Conservation (phyloP, 2,888 invertebrate genomes). For the Cerceris rybyensis region DNA sequence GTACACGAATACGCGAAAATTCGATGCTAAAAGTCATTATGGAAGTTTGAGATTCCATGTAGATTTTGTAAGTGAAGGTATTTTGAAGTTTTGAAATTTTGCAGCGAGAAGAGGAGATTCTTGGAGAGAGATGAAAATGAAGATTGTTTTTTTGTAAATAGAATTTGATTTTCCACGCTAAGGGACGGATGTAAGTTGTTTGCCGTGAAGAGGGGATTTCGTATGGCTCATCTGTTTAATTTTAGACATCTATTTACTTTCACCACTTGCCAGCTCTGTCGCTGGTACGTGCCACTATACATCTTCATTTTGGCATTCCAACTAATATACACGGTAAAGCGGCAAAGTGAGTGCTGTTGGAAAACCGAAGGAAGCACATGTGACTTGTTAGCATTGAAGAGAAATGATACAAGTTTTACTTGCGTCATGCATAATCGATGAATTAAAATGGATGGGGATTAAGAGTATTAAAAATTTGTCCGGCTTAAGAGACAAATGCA, state of each 20-base stretch:
- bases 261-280: conserved; percentile 12
- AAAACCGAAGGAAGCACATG: conserved; percentile 17
- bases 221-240: conserved; percentile 21
- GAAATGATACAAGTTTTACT: conserved; percentile 7
- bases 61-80: background rate
- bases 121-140: too few species aligned
- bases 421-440: background rate
- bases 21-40: background rate
- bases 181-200: background rate
- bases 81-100: background rate
- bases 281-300: conserved; percentile 18
- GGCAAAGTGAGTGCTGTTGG: conserved; percentile 6
- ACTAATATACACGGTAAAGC: conserved; percentile 21
- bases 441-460: conserved; percentile 10
- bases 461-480: background rate
- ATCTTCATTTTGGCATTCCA: conserved; percentile 34
- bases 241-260: conserved; percentile 30
- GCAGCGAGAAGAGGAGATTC: background rate
- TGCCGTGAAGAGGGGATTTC: conserved; percentile 5
- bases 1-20: background rate
- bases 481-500: too few species aligned
- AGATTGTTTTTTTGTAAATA: too few species aligned
- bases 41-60: background rate
- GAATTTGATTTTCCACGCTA: too few species aligned
- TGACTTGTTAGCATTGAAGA: conserved; percentile 5